Conservation (phyloP, 2,888 invertebrate species). For the Hypena proboscidalis region DNA sequence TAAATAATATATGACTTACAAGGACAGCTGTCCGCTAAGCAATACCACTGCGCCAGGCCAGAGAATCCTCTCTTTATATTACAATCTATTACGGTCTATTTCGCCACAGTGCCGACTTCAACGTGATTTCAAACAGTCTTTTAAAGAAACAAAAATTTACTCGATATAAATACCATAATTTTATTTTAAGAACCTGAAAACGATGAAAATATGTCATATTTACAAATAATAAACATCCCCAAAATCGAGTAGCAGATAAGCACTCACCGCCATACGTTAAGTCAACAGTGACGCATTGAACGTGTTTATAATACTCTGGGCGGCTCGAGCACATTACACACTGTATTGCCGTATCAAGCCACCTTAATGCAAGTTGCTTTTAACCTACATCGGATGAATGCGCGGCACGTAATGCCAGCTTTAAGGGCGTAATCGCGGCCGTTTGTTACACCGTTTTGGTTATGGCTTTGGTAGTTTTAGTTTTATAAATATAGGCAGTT, state of each 20-base stretch:
- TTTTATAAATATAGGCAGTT: background rate
- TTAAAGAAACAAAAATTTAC: too few species aligned
- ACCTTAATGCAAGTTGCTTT: constrained; percentile 65
- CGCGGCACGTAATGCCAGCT: constrained; percentile 34
- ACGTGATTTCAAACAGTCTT: too few species aligned
- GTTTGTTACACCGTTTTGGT: constrained; percentile 44
- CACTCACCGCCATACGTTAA: background rate
- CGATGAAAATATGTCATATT: too few species aligned
- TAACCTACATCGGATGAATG: constrained; percentile 66
- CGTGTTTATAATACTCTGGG: constrained; percentile 19
- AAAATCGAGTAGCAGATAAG: background rate
- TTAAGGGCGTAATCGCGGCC: constrained; percentile 44
- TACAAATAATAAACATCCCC: constrained; percentile 2
- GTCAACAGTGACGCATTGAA: constrained; percentile 15
- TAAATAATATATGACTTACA: too few species aligned
- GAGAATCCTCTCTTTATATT: too few species aligned
- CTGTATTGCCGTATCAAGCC: constrained; percentile 50
- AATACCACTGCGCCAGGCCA: too few species aligned
- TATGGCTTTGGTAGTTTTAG: constrained; percentile 11
- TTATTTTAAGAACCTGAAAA: too few species aligned
- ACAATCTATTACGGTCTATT: too few species aligned
- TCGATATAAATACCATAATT: too few species aligned
- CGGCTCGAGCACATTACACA: constrained; percentile 32
- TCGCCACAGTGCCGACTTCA: too few species aligned
- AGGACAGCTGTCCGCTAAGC: too few species aligned